A percentile compares a stretch with the other conserved stretches of the same genome.
These are phyloP conservation scores for Paratrypauchen microcephalus DNA, from an alignment of 2,797 vertebrate genomes.

Conservation along the genomic window DNA sequence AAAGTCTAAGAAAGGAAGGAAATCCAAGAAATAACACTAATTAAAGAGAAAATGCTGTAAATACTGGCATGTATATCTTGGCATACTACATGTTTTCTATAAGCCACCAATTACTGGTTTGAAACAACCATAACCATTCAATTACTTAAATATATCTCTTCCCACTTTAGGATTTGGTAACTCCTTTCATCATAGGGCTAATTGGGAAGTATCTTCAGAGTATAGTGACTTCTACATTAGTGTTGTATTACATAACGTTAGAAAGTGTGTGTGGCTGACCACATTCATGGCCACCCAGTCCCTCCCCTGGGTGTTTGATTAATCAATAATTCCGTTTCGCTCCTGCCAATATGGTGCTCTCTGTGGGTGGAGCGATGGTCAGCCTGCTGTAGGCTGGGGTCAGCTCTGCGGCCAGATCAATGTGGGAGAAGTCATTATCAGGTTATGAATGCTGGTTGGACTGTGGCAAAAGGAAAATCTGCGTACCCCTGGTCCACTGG, in stretches of 20 bases:
- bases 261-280: constrained; percentile 41
- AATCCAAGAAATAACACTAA: not conserved
- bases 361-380: constrained; percentile 51
- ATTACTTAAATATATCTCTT: too few relatives aligned
- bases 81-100: not conserved
- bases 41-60: not conserved
- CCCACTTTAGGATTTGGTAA: not conserved
- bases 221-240: not conserved
- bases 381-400: constrained; percentile 43
- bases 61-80: too few relatives aligned
- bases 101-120: not conserved
- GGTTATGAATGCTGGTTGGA: constrained; percentile 61
- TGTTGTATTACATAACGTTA: constrained; percentile 56
- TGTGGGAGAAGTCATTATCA: constrained; percentile 74
- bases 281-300: constrained; percentile 20
- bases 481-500: constrained; percentile 32
- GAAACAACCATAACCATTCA: not conserved
- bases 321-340: constrained; percentile 58
- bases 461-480: constrained; percentile 51
- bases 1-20: too few relatives aligned
- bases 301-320: constrained; percentile 50
- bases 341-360: constrained; percentile 63
- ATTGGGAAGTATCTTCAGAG: not conserved
- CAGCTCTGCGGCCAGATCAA: constrained; percentile 66
- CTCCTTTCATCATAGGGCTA: not conserved